Base-by-base conservation (phyloP, 2,797 vertebrate genomes). In the Microctenopoma stevenorrisi region DNA sequence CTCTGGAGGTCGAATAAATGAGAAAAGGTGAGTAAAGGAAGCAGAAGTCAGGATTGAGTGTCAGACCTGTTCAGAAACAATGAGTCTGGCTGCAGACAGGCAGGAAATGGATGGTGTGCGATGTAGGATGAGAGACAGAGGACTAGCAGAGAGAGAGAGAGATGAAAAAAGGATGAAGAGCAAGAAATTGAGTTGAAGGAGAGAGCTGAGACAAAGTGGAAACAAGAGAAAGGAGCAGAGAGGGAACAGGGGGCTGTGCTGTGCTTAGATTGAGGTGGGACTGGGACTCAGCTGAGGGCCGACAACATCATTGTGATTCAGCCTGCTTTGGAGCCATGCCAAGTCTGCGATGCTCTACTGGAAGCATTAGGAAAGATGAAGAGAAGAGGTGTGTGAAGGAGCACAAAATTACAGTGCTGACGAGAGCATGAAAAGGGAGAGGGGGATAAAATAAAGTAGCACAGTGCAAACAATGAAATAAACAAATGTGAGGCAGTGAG, bases 331-430 rank as follows among this genome's bases (percentile, higher is more conserved):
- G 84, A 83, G 46, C 48, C 0, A 25, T 72, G 87, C 87, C 88
- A 87, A 61, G 11, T 16, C 65, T 14, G n/a, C 37, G 53, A 72
- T 66, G 78, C 86, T 79, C 79, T 80, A 82, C 83, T 85, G 75
- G 80, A 83, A 76, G 76, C 82, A 76, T 89, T 86, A 82, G 68
- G 43, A 64, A 57, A 76, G 80, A 88, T 78, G 82, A 88, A 83
- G 77, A 63, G 72, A 72, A 63, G 83, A 86, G 65, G 62, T 83
- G 79, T 83, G 81, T 75, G 78, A 82, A 88, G 81, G 65, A 86
- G 79, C 79, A 52, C 68, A 69, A 61, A 85, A 91, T 88, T 74
- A 86, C 76, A 76, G 74, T 12, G 72, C 75, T 76, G 77, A 66
- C 48, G 52, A 28, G 56, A 84, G 74, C 65, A 52, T 69, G 68